Conservation (phyloP, 2,113 vertebrate species). For the Meriones unguiculatus region DNA sequence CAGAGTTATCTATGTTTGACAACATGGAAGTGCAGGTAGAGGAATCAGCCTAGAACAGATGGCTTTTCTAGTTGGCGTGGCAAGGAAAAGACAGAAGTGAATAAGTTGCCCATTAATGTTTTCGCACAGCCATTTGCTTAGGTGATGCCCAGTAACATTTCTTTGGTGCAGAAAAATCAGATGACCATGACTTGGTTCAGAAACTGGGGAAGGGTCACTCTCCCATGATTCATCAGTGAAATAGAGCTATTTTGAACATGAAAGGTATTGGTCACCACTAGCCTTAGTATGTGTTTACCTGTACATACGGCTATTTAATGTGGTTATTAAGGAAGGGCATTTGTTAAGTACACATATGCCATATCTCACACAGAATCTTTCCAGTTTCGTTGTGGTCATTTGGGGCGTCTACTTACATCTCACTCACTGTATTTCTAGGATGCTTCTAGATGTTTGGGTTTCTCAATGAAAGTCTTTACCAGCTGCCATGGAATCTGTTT, state of each 20-base stretch:
- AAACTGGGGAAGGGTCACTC: background rate
- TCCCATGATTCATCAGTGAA: background rate
- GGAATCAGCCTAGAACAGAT: background rate
- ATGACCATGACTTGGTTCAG: background rate
- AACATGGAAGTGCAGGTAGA: background rate
- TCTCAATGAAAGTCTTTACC: background rate
- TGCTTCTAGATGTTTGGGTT: constrained; percentile 21
- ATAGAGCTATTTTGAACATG: background rate
- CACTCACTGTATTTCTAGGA: background rate
- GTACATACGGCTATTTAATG: background rate
- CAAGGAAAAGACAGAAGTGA: background rate
- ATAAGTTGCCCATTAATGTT: background rate
- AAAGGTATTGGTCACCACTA: background rate
- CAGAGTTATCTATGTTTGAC: background rate
- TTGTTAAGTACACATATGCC: background rate
- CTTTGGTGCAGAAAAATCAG: background rate
- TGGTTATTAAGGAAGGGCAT: constrained; percentile 10
- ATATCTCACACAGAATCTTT: background rate
- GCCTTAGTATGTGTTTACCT: constrained; percentile 30
- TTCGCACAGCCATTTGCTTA: constrained; percentile 1
- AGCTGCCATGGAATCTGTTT: background rate
- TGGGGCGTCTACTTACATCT: background rate
- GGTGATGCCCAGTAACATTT: constrained; percentile 19
- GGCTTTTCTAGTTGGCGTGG: background rate
- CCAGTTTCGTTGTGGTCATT: background rate